These are phyloP conservation scores for Margarornis squamiger DNA, from an alignment of 2,797 vertebrate genomes.

Conservation along the genomic window DNA sequence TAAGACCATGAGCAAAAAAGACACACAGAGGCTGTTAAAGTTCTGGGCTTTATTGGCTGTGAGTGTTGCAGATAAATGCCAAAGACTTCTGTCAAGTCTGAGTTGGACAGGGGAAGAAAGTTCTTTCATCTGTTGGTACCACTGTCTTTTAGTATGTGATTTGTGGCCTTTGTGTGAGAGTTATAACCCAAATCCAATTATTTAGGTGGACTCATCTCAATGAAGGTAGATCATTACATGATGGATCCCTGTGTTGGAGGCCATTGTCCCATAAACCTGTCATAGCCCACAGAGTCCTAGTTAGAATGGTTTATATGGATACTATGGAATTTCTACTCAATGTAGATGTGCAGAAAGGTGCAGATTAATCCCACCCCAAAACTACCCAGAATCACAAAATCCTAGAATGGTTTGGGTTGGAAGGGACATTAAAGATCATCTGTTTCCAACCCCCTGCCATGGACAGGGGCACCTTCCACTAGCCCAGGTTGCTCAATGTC, in stretches of 20 bases:
- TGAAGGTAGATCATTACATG: neutral
- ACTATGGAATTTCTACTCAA: neutral
- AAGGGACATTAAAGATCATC: neutral
- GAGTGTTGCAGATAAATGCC: neutral
- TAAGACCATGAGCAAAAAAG: conserved; percentile 13
- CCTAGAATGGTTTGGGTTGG: neutral
- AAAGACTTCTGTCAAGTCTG: neutral
- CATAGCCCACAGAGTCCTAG: neutral
- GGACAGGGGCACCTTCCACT: neutral
- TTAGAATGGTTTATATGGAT: neutral
- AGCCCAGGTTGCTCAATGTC: rapidly evolving
- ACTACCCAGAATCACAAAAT: neutral
- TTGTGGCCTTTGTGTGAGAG: neutral
- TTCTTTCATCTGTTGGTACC: neutral
- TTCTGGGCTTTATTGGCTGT: rapidly evolving
- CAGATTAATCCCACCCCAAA: neutral
- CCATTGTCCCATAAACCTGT: neutral
- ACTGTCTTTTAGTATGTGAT: neutral
- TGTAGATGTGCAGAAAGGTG: neutral
- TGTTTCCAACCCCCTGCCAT: neutral
- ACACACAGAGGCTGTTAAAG: neutral
- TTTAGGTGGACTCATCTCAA: neutral
- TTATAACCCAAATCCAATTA: neutral
- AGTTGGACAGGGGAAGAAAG: neutral
- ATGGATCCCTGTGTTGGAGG: neutral